A percentile compares a stretch with the other conserved stretches of the same genome.
phyloP scores from a whole-genome alignment of 1,140 invertebrate species.

The Cherax destructor region DNA sequence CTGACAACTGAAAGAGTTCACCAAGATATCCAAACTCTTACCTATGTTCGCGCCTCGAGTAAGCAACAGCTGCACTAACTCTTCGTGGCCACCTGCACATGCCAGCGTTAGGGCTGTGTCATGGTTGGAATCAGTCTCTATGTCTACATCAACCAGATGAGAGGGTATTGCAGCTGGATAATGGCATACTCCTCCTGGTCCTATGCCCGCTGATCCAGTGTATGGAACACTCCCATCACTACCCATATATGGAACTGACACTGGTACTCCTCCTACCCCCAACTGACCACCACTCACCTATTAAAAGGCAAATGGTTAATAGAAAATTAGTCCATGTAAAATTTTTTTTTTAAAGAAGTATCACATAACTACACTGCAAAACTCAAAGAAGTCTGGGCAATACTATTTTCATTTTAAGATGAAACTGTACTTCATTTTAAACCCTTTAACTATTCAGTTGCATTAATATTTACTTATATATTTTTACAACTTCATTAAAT shows the following conservation, averaged over 20 bases:
- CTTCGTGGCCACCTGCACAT: conserved; percentile 97
- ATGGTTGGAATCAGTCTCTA: conserved; percentile 97
- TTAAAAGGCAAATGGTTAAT: not conserved
- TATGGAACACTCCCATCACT: conserved; percentile 61
- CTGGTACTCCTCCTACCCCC: conserved; percentile 58
- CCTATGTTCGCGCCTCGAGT: conserved; percentile 93
- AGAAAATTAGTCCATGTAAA: not conserved
- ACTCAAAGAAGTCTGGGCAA: too few species aligned
- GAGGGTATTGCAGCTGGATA: conserved; percentile 64
- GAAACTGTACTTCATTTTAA: too few species aligned
- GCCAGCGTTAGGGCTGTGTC: conserved; percentile 98
- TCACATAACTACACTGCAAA: too few species aligned
- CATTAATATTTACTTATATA: too few species aligned
- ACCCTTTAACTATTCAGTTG: too few species aligned
- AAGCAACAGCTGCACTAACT: conserved; percentile 93
- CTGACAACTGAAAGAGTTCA: too few species aligned
- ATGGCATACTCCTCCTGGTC: conserved; percentile 52
- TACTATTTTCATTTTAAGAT: too few species aligned
- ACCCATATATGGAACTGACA: conserved; percentile 55
- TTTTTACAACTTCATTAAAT: too few species aligned
- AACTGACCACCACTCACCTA: conserved; percentile 64
- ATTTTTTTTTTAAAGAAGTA: too few species aligned
- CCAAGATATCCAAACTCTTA: conserved; percentile 71
- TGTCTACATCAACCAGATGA: conserved; percentile 81
- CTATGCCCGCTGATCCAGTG: conserved; percentile 57